Percentiles rank a stretch among this genome's conserved stretches.
Conservation (phyloP, 2,113 vertebrate species). For the Dicrurus megarhynchus region DNA sequence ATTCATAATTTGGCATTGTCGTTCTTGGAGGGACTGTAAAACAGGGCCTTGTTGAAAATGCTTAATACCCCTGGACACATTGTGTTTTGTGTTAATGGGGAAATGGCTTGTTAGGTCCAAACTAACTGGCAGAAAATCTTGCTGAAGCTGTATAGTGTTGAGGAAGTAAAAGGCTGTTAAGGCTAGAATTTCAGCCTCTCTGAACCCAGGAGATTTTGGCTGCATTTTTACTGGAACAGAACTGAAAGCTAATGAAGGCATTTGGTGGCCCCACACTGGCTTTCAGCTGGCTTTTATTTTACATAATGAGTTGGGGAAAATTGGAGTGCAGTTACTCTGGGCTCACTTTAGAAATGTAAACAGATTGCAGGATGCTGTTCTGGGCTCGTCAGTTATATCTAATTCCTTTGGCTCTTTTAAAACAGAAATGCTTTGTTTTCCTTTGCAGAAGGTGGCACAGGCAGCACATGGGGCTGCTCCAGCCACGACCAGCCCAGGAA, state of each 20-base stretch:
- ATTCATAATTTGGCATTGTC: not conserved
- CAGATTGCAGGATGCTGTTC: not conserved
- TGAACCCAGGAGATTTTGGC: not conserved
- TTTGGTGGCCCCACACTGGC: slow-evolving; percentile 31
- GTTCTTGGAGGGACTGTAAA: not conserved
- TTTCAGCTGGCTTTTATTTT: slow-evolving; percentile 34
- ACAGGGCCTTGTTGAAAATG: not conserved
- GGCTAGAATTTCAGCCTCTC: not conserved
- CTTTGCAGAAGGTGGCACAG: not conserved
- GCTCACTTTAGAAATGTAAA: not conserved
- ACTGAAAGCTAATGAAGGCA: slow-evolving; percentile 7
- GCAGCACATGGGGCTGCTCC: not conserved
- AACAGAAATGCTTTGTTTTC: not conserved
- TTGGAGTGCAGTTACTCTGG: slow-evolving; percentile 5
- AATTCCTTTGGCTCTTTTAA: not conserved
- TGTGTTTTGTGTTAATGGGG: not conserved
- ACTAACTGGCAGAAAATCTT: not conserved
- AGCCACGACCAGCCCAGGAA: not conserved
- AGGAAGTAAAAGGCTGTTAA: not conserved
- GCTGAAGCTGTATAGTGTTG: not conserved
- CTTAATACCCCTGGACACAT: not conserved
- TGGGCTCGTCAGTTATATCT: not conserved
- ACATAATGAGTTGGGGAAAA: not conserved
- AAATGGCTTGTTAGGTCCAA: slow-evolving; percentile 16
- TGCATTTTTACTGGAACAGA: not conserved